Evolutionary conservation across 2,113 vertebrate species (phyloP), one percentile per base, ranked within the genome.

Genomic region (Ptilorrhoa leucosticta): DNA sequence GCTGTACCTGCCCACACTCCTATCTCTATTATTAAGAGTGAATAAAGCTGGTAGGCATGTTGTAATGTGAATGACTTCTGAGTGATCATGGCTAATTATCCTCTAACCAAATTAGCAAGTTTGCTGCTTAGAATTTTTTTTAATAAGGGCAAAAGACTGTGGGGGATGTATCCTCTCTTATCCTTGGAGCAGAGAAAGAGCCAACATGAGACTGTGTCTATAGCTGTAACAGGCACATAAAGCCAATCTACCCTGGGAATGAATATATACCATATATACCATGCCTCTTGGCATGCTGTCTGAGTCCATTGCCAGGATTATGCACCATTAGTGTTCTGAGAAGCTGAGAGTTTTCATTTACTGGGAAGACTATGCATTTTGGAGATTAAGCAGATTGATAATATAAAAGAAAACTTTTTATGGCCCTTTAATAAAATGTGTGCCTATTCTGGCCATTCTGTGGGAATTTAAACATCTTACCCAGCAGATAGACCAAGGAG

Each of bases 51-150:
- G 87, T 86, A 83, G 92, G 88, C 89, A 90, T 92, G 79, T 64
- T 93, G 93, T 96, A 93, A 94, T 92, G 68, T 58, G 85, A 85
- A 86, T 92, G 60, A 78, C 90, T 97, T 92, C 58, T 94, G 47
- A 86, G 87, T 92, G 88, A 97, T 95, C 83, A 86, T 18, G 6
- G 64, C 60, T 96, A 83, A 96, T 94, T 96, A 93, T 37, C n/a
- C 66, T 90, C 60, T 68, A 92, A 26, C 24, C n/a, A 93, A 96
- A 96, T 95, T 71, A 93, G 68, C 72, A 86, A 76, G 56, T 94
- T 89, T 64, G 65, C 61, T 35, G 35, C 54, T 91, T 60, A 44
- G 72, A 56, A 2, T 15, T 42, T 39, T 30, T 83, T 84, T 94
- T 44, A 89, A 53, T 28, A 50, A 72, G 28, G 57, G 56, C 39